Evolutionary conservation across 2,888 invertebrate species (phyloP).

Genomic region (Troides helena): DNA sequence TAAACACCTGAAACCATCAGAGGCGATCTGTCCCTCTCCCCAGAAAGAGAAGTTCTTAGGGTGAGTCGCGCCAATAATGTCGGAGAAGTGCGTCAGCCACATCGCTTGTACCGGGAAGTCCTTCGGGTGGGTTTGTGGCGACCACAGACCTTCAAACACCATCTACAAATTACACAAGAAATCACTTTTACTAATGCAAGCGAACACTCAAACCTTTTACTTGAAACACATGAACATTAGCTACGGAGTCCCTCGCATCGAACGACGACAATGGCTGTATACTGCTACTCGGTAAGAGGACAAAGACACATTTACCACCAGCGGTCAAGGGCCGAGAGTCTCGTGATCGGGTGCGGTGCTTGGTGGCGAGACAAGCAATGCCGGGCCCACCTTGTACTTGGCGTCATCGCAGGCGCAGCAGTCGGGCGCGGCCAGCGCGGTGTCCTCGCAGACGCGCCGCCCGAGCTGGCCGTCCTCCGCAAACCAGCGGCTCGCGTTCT

Average conservation of each 20-base stretch:
- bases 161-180: constrained; percentile 68
- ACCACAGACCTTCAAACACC: constrained; percentile 97
- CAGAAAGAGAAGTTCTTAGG: constrained; percentile 93
- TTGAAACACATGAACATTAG: background rate
- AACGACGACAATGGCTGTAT: background rate
- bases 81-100: constrained; percentile 97
- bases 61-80: constrained; percentile 97
- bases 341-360: too few species aligned
- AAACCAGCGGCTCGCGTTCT: constrained; percentile 90
- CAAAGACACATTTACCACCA: too few species aligned
- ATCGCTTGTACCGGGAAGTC: constrained; percentile 92
- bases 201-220: too few species aligned
- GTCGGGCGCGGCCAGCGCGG: constrained; percentile 76
- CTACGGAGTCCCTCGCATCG: background rate
- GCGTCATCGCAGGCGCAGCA: constrained; percentile 98
- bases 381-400: constrained; percentile 87
- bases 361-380: too few species aligned
- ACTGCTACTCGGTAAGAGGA: too few species aligned
- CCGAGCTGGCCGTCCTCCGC: constrained; percentile 93
- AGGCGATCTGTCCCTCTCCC: constrained; percentile 92
- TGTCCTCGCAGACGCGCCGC: constrained; percentile 89
- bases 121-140: constrained; percentile 96
- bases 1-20: constrained; percentile 91
- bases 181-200: too few species aligned
- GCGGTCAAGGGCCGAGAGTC: too few species aligned